Base-by-base conservation (phyloP, 2,888 invertebrate species). In the Rhorus exstirpatorius region DNA sequence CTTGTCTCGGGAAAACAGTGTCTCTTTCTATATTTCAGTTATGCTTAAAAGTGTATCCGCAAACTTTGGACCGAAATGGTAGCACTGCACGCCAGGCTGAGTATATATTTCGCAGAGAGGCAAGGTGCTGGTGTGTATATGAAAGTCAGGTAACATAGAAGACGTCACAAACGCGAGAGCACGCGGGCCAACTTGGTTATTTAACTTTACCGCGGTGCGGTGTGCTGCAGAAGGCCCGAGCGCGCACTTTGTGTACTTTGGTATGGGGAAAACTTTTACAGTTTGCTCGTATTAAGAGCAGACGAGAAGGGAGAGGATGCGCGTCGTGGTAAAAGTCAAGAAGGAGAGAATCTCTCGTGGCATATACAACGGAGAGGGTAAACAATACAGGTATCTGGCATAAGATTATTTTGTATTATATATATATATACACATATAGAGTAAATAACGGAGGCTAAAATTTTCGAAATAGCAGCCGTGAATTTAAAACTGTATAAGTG, bases 221-320 rank as follows among this genome's bases (percentile, higher is more conserved):
- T 60, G 44, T 61, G 79, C 70, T 74, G 70, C 65, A 51, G 53
- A 58, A 21, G 53, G 71, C 60, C 58, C 60, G 76, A 60, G 68
- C 63, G 60, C 61, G 67, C 81, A 83, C 83, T 84, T 70, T 70
- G 68, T 74, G 79, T 83, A 83, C 83, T 83, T 77, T 71, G 70
- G 85, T 87, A 87, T 85, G 84, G 84, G 65, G 67, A 71, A 83
- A 89, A 89, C 84, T 89, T 89, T 87, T 79, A 86, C 86, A 87
- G 86, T 88, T 87, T 84, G 84, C 85, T 84, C 84, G 86, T 86
- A 88, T 89, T 89, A 88, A 88, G 88, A 85, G 83, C 83, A 88
- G 67, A 83, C 60, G 68, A 38, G 65, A 60, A 51, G 53, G 68
- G 19, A 38, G 65, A 35, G 60, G 46, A 60, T 53, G 46, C 81